Evolutionary conservation across 2,888 invertebrate species (phyloP).

Genomic region (Meandrusa payeni): DNA sequence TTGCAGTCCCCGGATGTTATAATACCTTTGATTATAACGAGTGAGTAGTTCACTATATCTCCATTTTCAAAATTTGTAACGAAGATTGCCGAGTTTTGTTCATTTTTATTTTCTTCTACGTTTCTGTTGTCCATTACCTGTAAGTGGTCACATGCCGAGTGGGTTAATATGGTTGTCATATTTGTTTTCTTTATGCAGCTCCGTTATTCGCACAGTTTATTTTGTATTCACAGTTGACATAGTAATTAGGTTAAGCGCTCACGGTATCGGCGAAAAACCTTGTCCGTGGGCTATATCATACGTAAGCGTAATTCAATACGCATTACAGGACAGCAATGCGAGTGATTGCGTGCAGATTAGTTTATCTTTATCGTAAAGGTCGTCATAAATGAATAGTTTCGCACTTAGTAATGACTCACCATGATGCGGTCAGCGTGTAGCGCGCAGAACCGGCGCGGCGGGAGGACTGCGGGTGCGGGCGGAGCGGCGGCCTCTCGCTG

Average conservation of each 20-base stretch:
- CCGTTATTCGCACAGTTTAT: constrained; percentile 20
- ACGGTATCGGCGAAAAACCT: constrained; percentile 21
- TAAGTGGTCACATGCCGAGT: constrained; percentile 43
- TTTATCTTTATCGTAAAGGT: constrained; percentile 42
- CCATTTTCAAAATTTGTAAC: constrained; percentile 83
- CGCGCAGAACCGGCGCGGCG: constrained; percentile 72
- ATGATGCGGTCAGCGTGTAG: constrained; percentile 73
- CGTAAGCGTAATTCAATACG: constrained; percentile 15
- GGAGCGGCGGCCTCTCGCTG: constrained; percentile 57
- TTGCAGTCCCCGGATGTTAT: constrained; percentile 70
- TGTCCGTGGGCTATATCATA: constrained; percentile 16
- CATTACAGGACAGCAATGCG: constrained; percentile 5
- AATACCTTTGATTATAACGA: constrained; percentile 82
- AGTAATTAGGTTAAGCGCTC: constrained; percentile 37
- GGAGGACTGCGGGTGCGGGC: constrained; percentile 72
- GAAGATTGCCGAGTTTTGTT: constrained; percentile 67
- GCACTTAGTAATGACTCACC: constrained; percentile 76
- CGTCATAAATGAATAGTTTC: constrained; percentile 67
- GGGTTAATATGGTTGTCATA: constrained; percentile 25
- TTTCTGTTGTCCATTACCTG: constrained; percentile 77
- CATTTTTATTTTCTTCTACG: constrained; percentile 65
- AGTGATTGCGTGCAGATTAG: constrained; percentile 23
- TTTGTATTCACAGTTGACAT: constrained; percentile 25
- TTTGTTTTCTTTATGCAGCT: constrained; percentile 11
- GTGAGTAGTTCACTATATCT: constrained; percentile 81